Base-by-base conservation (phyloP, 1,140 invertebrate genomes). In the Drosophila gunungcola region DNA sequence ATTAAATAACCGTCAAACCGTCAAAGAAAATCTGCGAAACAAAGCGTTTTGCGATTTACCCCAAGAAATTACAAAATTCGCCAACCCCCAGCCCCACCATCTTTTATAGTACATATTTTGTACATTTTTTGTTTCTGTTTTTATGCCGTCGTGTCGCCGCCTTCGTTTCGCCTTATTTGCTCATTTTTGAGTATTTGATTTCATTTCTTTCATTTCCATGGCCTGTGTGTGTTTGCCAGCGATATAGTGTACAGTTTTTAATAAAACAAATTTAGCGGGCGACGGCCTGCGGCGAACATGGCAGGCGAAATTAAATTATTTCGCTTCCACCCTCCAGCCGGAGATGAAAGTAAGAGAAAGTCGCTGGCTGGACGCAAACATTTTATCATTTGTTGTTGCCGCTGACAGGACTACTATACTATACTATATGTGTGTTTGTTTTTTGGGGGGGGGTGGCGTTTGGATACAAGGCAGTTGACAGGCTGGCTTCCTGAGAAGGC, bases 291-390 rank as follows among this genome's bases (percentile, higher is more conserved):
- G 84, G 84, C 84, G 84, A 78, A 80, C 80, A 89, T 88, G 84
- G 84, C 84, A 89, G 70, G 77, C 75, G 69, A 89, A 89, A 89
- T 89, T 78, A 89, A 89, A 89, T 89, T 89, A 83, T 89, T 89
- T 89, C 73, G 62, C 57, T 73, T 60, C 56, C 73, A 43, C 32
- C 12, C 58, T 43, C 36, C 55, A 53, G 43, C 41, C 65, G 25
- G 32, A 69, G 70, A 70, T 84, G 68, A 72, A 72, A 57, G 53
- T 42, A 27, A 54, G 54, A 53, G 57, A 36, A 64, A 75, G 60
- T 65, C 72, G 21, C 61, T 57, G 48, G 61, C 78, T 81, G 82
- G 63, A 82, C 73, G 74, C 83, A 45, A 73, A 70, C 78, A 80
- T 80, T 83, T 80, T 88, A 80, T 83, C 68, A 78, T 89, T 84